phyloP scores from a whole-genome alignment of 2,888 invertebrate genomes.

The Folsomia manolachei region DNA sequence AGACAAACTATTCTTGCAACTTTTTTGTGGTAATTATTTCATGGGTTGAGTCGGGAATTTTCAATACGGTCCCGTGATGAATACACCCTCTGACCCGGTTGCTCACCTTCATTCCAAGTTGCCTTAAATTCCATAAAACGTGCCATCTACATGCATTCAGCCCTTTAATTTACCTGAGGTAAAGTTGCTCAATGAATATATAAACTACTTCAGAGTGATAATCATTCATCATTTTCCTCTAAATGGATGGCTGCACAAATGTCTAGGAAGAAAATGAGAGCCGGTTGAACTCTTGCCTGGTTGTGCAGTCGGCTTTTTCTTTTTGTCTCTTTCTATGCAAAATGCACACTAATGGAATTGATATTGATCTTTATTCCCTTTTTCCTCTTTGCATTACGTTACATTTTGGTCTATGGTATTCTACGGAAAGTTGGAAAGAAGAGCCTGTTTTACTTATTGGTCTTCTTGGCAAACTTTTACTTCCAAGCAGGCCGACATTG shows the following conservation, averaged over 20 bases:
- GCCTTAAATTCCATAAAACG: no score
- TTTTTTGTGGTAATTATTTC: background rate
- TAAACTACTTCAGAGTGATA: no score
- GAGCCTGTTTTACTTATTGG: background rate
- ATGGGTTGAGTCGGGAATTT: no score
- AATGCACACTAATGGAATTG: slow-evolving; percentile 5
- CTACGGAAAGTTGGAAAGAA: background rate
- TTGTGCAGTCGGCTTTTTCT: background rate
- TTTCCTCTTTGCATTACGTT: background rate
- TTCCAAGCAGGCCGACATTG: no score
- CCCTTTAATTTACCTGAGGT: background rate
- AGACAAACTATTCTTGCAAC: background rate
- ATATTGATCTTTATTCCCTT: slow-evolving; percentile 6
- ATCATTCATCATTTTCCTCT: background rate
- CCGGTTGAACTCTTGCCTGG: background rate
- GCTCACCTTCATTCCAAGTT: no score
- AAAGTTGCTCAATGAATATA: background rate
- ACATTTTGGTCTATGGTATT: background rate
- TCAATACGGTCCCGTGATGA: no score
- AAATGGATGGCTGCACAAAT: background rate
- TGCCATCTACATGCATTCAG: background rate
- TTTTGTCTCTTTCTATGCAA: background rate
- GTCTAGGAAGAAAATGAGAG: background rate
- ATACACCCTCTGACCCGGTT: no score
- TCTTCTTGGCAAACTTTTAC: background rate